Evolutionary conservation across 2,113 vertebrate species (phyloP).

Genomic region (Nyctereutes procyonoides): DNA sequence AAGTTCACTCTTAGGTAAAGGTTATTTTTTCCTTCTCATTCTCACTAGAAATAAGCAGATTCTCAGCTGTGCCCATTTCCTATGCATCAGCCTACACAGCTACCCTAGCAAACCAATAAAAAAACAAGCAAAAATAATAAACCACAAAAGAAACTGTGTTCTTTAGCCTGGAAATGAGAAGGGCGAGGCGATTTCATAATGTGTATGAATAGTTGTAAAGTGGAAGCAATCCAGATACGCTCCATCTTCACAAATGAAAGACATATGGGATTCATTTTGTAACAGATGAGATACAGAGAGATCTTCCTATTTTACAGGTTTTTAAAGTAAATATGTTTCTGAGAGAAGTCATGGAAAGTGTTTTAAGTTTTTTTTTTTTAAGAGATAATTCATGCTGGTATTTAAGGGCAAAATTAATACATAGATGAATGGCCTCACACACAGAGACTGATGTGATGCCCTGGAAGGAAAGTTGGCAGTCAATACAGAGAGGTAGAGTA

Average conservation of each 20-base stretch:
- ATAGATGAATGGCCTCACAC: background rate
- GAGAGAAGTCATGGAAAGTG: background rate
- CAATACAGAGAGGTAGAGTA: background rate
- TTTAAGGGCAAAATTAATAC: background rate
- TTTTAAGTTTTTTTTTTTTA: background rate
- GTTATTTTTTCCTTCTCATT: background rate
- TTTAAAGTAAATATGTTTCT: constrained; percentile 13
- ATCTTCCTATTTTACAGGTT: background rate
- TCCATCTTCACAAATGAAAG: background rate
- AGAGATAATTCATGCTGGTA: background rate
- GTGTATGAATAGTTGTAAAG: background rate
- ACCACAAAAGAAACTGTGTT: background rate
- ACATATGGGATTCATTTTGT: background rate
- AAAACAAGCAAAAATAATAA: background rate
- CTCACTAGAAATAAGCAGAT: background rate
- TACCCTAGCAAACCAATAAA: background rate
- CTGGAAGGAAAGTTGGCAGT: background rate
- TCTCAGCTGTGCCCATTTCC: background rate
- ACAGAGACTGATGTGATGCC: accelerated
- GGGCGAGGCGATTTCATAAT: background rate
- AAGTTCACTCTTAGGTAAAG: background rate
- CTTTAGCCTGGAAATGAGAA: background rate
- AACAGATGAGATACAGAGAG: background rate
- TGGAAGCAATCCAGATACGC: background rate
- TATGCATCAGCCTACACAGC: background rate